Percentiles rank a stretch among this genome's conserved stretches.
phyloP scores from a whole-genome alignment of 1,140 invertebrate species.

The Brachionus calyciflorus region DNA sequence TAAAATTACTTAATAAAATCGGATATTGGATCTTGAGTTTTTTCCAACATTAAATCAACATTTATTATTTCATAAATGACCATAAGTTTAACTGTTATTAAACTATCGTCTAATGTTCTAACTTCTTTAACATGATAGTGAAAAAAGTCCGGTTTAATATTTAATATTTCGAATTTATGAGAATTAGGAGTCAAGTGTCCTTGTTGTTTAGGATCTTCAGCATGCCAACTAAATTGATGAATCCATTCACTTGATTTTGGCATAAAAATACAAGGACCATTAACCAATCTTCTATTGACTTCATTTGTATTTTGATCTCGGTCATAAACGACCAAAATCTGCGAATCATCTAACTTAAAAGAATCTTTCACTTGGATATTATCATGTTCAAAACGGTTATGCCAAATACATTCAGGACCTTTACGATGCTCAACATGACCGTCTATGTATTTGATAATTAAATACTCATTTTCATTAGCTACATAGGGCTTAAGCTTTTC shows the following conservation, averaged over 20 bases:
- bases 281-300: conserved; percentile 45
- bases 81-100: conserved; percentile 59
- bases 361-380: conserved; percentile 50
- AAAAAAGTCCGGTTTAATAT: conserved; percentile 58
- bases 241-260: conserved; percentile 52
- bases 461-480: conserved; percentile 53
- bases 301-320: conserved; percentile 50
- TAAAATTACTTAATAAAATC: conserved; percentile 58
- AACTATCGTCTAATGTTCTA: conserved; percentile 57
- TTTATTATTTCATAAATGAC: conserved; percentile 56
- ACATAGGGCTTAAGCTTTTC: conserved; percentile 51
- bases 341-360: conserved; percentile 54
- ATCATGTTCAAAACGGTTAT: conserved; percentile 50
- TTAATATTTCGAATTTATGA: conserved; percentile 52
- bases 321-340: conserved; percentile 57
- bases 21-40: conserved; percentile 58
- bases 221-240: conserved; percentile 59
- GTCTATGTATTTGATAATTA: conserved; percentile 47
- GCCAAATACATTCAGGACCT: background rate
- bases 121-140: conserved; percentile 59
- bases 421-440: conserved; percentile 2
- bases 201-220: conserved; percentile 52
- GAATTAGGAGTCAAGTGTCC: conserved; percentile 53
- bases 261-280: conserved; percentile 15
- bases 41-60: conserved; percentile 58